phyloP scores from a whole-genome alignment of 2,888 invertebrate species.

The Cryptosula pallasiana region DNA sequence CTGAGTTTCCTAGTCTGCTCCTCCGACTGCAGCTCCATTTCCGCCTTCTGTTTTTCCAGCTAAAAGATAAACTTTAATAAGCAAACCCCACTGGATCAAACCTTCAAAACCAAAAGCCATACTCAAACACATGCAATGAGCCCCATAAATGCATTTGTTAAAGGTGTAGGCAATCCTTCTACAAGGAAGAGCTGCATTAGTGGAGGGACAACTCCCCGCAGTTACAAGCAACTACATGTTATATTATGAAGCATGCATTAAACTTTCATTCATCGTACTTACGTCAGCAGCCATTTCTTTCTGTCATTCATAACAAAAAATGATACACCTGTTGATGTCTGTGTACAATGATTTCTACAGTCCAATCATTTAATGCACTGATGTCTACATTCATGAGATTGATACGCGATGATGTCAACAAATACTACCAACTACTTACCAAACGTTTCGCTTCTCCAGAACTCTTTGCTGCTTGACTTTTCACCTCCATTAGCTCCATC shows the following conservation, averaged over 20 bases:
- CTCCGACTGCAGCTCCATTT: constrained; percentile 37
- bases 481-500: constrained; percentile 12
- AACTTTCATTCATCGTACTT: not conserved
- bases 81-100: no score
- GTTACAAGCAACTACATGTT: not conserved
- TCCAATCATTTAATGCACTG: no score
- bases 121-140: no score
- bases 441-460: not conserved
- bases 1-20: constrained; percentile 34
- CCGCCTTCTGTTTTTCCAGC: constrained; percentile 38
- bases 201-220: not conserved
- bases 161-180: no score
- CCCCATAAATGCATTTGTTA: no score
- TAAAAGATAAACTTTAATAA: no score
- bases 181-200: not conserved
- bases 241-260: not conserved
- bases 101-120: no score
- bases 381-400: no score
- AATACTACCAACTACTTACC: constrained; percentile 4
- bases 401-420: no score
- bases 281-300: constrained; percentile 16
- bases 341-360: no score
- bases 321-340: no score
- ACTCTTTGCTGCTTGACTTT: constrained; percentile 20
- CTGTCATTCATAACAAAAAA: not conserved